Percentiles rank a stretch among this genome's conserved stretches.
Evolutionary conservation across 2,797 vertebrate genomes (phyloP).

Genomic region (Cygnus olor): DNA sequence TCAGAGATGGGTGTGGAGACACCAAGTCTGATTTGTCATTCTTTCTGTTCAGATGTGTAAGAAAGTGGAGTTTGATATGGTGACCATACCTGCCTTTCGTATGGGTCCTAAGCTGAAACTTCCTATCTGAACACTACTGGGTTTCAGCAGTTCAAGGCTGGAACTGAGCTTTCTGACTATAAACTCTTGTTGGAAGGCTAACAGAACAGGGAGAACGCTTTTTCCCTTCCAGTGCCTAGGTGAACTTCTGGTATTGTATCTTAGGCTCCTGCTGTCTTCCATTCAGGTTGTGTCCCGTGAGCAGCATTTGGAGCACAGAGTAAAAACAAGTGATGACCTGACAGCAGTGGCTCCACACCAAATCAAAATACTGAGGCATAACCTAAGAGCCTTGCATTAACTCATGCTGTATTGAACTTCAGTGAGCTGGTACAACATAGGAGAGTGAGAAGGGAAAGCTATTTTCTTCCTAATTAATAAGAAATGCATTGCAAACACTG

Average conservation of each 20-base stretch:
- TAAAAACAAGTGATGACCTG: neutral
- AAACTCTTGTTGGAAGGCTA: neutral
- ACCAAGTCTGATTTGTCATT: neutral
- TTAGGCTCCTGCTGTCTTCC: neutral
- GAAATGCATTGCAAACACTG: neutral
- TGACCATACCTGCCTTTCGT: neutral
- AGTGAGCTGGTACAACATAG: neutral
- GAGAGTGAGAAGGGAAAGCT: neutral
- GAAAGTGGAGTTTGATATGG: neutral
- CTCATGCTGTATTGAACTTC: neutral
- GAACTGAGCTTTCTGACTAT: neutral
- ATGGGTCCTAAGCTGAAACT: neutral
- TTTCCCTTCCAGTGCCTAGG: fast-evolving
- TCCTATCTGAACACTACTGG: neutral
- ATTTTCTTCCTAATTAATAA: neutral
- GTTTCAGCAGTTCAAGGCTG: neutral
- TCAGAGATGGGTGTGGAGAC: neutral
- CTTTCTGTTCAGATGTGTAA: neutral
- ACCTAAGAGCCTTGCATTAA: neutral
- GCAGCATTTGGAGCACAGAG: neutral
- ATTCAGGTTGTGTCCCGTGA: neutral
- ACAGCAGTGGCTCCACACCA: neutral
- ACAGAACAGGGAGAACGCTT: neutral
- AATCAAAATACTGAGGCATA: neutral
- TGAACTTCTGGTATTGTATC: neutral